Conservation (phyloP, 2,113 vertebrate species). For the Cichladusa arquata region DNA sequence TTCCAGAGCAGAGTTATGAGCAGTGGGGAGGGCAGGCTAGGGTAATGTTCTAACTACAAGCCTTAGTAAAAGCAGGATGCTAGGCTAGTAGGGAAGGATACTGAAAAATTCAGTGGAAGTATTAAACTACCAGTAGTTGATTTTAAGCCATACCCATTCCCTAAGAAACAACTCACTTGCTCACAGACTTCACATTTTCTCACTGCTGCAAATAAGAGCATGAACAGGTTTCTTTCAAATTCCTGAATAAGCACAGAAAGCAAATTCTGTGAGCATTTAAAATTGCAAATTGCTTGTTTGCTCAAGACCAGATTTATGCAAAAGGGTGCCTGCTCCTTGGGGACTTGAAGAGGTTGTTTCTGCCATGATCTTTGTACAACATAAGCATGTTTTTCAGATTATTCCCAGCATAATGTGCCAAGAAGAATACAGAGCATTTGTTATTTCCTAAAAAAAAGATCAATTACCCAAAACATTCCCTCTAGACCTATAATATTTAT, state of each 20-base stretch:
- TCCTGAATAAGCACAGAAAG: slow-evolving; percentile 81
- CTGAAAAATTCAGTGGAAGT: not conserved
- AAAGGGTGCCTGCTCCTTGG: slow-evolving; percentile 75
- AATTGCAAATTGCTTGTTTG: slow-evolving; percentile 94
- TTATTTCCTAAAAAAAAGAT: slow-evolving; percentile 80
- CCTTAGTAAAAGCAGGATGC: not conserved
- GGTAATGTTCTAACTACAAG: not conserved
- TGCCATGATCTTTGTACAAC: slow-evolving; percentile 81
- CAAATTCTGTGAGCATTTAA: slow-evolving; percentile 91
- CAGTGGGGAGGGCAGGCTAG: not conserved
- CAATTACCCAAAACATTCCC: slow-evolving; percentile 85
- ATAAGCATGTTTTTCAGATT: slow-evolving; percentile 93
- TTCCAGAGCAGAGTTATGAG: not conserved
- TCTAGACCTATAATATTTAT: slow-evolving; percentile 89
- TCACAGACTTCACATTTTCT: not conserved
- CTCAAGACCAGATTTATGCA: slow-evolving; percentile 87
- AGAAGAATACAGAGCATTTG: slow-evolving; percentile 79
- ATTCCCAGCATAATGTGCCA: slow-evolving; percentile 89
- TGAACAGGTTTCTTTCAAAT: slow-evolving; percentile 70
- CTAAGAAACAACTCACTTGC: not conserved
- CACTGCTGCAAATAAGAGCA: not conserved
- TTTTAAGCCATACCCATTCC: not conserved
- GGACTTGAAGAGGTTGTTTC: slow-evolving; percentile 78
- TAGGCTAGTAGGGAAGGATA: not conserved
- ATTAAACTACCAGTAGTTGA: not conserved